A percentile compares a stretch with the other conserved stretches of the same genome.
These are phyloP conservation scores for Maniola hyperantus DNA, from an alignment of 2,888 invertebrate species.

Conservation along the genomic window DNA sequence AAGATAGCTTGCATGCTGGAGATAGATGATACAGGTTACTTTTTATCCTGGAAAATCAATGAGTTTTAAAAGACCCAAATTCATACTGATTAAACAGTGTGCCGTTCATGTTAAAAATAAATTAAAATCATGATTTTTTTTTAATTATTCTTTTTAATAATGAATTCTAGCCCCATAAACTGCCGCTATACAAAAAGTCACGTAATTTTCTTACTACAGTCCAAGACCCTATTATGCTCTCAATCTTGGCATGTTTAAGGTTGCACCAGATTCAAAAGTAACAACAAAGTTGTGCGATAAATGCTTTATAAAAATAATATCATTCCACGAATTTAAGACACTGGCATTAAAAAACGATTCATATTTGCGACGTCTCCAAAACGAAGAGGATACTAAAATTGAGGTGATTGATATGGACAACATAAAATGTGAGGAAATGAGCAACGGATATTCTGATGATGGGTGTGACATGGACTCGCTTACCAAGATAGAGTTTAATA, in stretches of 20 bases:
- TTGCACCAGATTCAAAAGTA: slow-evolving; percentile 50
- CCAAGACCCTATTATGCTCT: too few relatives aligned
- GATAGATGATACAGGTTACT: neutral
- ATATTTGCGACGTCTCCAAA: slow-evolving; percentile 48
- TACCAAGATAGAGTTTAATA: slow-evolving; percentile 34
- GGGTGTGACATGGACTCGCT: slow-evolving; percentile 23
- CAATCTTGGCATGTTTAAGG: slow-evolving; percentile 45
- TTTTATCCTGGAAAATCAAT: neutral
- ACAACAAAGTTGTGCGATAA: slow-evolving; percentile 61
- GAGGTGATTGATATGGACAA: slow-evolving; percentile 40
- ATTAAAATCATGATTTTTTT: too few relatives aligned
- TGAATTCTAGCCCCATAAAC: too few relatives aligned
- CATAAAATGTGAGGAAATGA: slow-evolving; percentile 38
- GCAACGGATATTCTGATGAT: slow-evolving; percentile 28
- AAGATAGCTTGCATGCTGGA: too few relatives aligned
- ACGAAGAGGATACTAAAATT: slow-evolving; percentile 41
- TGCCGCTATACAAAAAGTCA: too few relatives aligned
- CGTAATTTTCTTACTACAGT: too few relatives aligned
- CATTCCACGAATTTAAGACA: slow-evolving; percentile 63
- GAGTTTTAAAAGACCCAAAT: too few relatives aligned
- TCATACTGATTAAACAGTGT: too few relatives aligned
- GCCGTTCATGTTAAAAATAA: too few relatives aligned
- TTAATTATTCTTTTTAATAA: too few relatives aligned
- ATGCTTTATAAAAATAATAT: slow-evolving; percentile 60
- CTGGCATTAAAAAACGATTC: slow-evolving; percentile 59